Evolutionary conservation across 2,797 vertebrate genomes (phyloP).

Genomic region (Bryconaethiops microstoma): DNA sequence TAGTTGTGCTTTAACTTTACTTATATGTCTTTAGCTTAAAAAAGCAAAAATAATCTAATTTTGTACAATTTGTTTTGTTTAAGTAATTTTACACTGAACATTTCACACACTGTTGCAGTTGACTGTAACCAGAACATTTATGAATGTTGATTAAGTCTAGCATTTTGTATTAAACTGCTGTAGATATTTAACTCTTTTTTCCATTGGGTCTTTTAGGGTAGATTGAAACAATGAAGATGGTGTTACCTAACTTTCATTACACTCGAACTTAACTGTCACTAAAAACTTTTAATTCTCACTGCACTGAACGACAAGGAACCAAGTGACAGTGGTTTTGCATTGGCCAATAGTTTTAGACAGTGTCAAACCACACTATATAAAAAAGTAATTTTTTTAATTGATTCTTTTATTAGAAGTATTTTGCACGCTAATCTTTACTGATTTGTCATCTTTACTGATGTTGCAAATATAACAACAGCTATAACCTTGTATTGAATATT

Average conservation of each 20-base stretch:
- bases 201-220: background rate
- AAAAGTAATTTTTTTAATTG: background rate
- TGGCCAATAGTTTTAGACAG: background rate
- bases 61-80: too few relatives aligned
- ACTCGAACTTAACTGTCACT: background rate
- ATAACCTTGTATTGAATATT: background rate
- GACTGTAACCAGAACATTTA: background rate
- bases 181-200: conserved; percentile 41
- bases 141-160: background rate
- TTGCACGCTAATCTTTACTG: background rate
- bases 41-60: too few relatives aligned
- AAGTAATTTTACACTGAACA: background rate
- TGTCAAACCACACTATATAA: conserved; percentile 16
- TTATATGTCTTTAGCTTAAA: background rate
- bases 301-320: conserved; percentile 3
- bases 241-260: background rate
- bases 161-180: background rate
- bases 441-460: background rate
- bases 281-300: conserved; percentile 25
- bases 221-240: background rate
- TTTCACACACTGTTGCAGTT: background rate
- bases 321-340: conserved; percentile 6
- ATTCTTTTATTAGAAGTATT: background rate
- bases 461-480: background rate
- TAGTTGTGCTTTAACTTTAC: background rate